These are phyloP conservation scores for Brachionus angularis DNA, from an alignment of 1,140 invertebrate genomes.

Conservation along the genomic window DNA sequence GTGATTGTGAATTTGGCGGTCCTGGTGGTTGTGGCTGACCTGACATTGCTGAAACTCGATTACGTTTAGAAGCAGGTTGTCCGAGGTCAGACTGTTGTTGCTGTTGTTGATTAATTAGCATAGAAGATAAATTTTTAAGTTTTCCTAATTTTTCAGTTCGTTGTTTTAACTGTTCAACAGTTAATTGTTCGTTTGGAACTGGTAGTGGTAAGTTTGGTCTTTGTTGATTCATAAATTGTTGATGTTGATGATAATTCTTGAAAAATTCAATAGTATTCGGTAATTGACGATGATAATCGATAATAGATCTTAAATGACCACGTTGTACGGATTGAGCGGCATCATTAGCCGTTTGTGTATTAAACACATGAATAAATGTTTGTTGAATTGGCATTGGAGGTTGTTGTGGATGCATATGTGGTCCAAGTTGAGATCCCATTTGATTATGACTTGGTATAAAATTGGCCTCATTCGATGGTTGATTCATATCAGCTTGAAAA, in stretches of 20 bases:
- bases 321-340: slow-evolving; percentile 83
- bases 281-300: slow-evolving; percentile 88
- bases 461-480: background rate
- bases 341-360: slow-evolving; percentile 84
- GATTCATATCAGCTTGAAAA: too few relatives aligned
- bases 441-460: background rate
- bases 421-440: too few relatives aligned
- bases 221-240: background rate
- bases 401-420: background rate
- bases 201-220: background rate
- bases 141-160: slow-evolving; percentile 84
- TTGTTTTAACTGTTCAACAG: slow-evolving; percentile 86
- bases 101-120: too few relatives aligned
- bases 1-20: background rate
- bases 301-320: slow-evolving; percentile 82
- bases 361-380: slow-evolving; percentile 82
- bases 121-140: slow-evolving; percentile 61
- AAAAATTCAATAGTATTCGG: slow-evolving; percentile 88
- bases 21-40: background rate
- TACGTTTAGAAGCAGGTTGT: background rate
- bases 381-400: slow-evolving; percentile 68
- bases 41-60: background rate
- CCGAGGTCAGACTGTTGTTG: background rate
- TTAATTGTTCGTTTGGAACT: slow-evolving; percentile 64
- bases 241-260: slow-evolving; percentile 64